phyloP scores from a whole-genome alignment of 2,888 invertebrate genomes.

The Pachliopta kotzebuea region DNA sequence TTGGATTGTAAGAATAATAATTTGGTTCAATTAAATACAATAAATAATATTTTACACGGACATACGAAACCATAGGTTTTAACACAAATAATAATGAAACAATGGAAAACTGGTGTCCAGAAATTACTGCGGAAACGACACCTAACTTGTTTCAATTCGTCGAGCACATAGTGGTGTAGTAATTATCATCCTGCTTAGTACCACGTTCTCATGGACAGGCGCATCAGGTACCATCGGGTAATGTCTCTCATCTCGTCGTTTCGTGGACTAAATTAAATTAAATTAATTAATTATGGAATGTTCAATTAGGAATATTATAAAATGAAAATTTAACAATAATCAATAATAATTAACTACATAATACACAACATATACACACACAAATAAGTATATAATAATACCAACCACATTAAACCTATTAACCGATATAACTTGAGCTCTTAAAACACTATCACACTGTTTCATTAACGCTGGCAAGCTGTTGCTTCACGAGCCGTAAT shows the following conservation, averaged over 20 bases:
- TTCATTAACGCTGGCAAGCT: slow-evolving; percentile 64
- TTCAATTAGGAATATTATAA: slow-evolving; percentile 48
- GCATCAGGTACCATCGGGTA: too few relatives aligned
- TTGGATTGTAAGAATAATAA: not conserved
- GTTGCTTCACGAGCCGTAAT: slow-evolving; percentile 58
- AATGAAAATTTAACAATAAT: slow-evolving; percentile 39
- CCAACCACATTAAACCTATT: slow-evolving; percentile 57
- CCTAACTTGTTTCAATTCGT: too few relatives aligned
- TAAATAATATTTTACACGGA: not conserved
- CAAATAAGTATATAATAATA: slow-evolving; percentile 50
- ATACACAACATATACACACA: slow-evolving; percentile 50
- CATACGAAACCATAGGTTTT: not conserved
- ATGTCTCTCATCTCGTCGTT: too few relatives aligned
- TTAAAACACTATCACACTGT: slow-evolving; percentile 65
- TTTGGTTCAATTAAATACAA: slow-evolving; percentile 11
- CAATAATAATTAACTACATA: slow-evolving; percentile 47
- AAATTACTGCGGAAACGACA: too few relatives aligned
- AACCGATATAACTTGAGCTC: slow-evolving; percentile 65
- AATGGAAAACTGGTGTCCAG: too few relatives aligned
- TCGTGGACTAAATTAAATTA: too few relatives aligned
- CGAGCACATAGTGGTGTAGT: too few relatives aligned
- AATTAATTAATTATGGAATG: slow-evolving; percentile 53
- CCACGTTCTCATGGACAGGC: too few relatives aligned
- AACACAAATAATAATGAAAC: slow-evolving; percentile 11
- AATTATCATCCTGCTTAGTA: too few relatives aligned